These are phyloP conservation scores for Parasteatoda lunata DNA, from an alignment of 2,888 invertebrate genomes.

Conservation along the genomic window DNA sequence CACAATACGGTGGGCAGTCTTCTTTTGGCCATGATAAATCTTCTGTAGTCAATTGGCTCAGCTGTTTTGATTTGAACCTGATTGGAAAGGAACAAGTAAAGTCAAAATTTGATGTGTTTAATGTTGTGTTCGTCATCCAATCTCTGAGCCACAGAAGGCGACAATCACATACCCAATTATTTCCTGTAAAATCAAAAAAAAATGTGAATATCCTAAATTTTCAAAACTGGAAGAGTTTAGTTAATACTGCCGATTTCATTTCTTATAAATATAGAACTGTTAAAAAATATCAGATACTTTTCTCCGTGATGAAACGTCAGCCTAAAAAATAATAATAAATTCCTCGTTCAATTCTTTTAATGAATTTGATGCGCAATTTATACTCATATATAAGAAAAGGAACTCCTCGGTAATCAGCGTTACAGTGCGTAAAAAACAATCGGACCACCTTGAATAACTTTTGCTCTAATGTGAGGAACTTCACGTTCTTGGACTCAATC, in stretches of 20 bases:
- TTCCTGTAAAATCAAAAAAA: constrained; percentile 20
- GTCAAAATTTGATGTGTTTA: not conserved
- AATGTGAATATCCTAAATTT: not conserved
- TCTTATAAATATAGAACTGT: not conserved
- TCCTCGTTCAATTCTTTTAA: no score
- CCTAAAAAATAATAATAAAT: no score
- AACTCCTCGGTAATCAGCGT: no score
- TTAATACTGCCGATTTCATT: no score
- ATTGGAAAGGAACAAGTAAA: not conserved
- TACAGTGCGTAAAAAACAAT: no score
- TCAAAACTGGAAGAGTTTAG: not conserved
- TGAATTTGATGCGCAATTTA: no score
- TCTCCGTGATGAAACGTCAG: not conserved
- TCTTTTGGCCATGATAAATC: constrained; percentile 13
- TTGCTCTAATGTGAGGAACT: no score
- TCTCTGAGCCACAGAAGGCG: constrained; percentile 33
- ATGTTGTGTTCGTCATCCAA: not conserved
- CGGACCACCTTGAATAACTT: no score
- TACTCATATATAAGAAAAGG: no score
- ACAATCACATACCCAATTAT: constrained; percentile 49
- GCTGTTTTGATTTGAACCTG: not conserved
- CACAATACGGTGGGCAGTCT: constrained; percentile 11
- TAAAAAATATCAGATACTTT: not conserved
- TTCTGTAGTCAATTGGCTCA: not conserved
- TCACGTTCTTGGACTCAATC: no score